Evolutionary conservation across 2,888 invertebrate species (phyloP).

Genomic region (Synergus laeviventris): DNA sequence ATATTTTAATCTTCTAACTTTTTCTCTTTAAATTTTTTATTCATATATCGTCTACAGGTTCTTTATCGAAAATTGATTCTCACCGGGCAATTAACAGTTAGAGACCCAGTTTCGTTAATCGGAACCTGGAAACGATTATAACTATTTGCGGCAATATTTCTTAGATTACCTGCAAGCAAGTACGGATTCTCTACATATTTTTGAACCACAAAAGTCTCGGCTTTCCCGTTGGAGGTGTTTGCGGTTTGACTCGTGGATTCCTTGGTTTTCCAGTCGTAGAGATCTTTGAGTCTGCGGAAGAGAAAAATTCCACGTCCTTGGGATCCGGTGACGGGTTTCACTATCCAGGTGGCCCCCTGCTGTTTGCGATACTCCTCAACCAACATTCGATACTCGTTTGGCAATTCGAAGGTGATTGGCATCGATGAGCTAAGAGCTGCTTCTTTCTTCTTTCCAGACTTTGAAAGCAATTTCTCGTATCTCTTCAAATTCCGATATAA

Average conservation of each 20-base stretch:
- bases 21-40: too few species aligned
- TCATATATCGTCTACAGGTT: too few species aligned
- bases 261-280: constrained; percentile 68
- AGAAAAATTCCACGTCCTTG: constrained; percentile 82
- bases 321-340: constrained; percentile 80
- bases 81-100: too few species aligned
- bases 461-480: constrained; percentile 68
- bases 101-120: background rate
- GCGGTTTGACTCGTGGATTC: constrained; percentile 51
- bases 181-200: constrained; percentile 80
- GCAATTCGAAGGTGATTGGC: constrained; percentile 80
- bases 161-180: constrained; percentile 77
- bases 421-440: constrained; percentile 78
- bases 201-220: constrained; percentile 78
- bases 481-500: constrained; percentile 79
- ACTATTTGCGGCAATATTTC: background rate
- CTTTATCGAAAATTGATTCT: too few species aligned
- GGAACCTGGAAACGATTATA: background rate
- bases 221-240: constrained; percentile 41
- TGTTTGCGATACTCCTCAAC: constrained; percentile 80
- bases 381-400: constrained; percentile 80
- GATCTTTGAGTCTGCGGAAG: constrained; percentile 76
- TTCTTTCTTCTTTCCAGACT: constrained; percentile 69
- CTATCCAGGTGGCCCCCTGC: constrained; percentile 80
- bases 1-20: background rate